Percentiles rank a stretch among this genome's conserved stretches.
Evolutionary conservation across 2,888 invertebrate genomes (phyloP).

Genomic region (Amiota mariae): DNA sequence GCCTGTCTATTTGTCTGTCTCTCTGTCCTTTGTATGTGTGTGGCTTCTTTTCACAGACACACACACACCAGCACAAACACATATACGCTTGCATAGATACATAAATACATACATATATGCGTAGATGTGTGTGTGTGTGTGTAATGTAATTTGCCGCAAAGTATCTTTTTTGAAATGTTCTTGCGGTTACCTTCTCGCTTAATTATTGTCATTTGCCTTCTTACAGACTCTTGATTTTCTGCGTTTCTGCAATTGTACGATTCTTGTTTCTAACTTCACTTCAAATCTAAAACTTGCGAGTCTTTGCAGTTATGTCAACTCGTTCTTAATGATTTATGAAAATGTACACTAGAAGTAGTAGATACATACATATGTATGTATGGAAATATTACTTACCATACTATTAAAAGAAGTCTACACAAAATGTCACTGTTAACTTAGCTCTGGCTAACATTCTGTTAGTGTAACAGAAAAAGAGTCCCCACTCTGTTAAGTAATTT

Average conservation of each 20-base stretch:
- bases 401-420: too few species aligned
- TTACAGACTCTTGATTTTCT: slow-evolving; percentile 13
- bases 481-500: too few species aligned
- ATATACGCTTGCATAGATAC: background rate
- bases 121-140: background rate
- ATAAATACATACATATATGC: background rate
- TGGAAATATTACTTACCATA: too few species aligned
- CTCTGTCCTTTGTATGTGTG: background rate
- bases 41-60: too few species aligned
- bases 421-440: too few species aligned
- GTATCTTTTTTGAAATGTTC: background rate
- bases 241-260: slow-evolving; percentile 10
- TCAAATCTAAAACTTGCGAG: slow-evolving; percentile 36
- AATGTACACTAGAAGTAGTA: background rate
- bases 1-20: slow-evolving; percentile 7
- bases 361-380: background rate
- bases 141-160: background rate
- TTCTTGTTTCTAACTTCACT: slow-evolving; percentile 4
- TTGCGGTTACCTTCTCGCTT: slow-evolving; percentile 45
- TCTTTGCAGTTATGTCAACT: slow-evolving; percentile 55
- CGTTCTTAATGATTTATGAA: background rate
- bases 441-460: too few species aligned
- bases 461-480: too few species aligned
- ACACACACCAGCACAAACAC: background rate
- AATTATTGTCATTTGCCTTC: slow-evolving; percentile 53